phyloP scores from a whole-genome alignment of 2,888 invertebrate genomes.

The Phalera bucephala region DNA sequence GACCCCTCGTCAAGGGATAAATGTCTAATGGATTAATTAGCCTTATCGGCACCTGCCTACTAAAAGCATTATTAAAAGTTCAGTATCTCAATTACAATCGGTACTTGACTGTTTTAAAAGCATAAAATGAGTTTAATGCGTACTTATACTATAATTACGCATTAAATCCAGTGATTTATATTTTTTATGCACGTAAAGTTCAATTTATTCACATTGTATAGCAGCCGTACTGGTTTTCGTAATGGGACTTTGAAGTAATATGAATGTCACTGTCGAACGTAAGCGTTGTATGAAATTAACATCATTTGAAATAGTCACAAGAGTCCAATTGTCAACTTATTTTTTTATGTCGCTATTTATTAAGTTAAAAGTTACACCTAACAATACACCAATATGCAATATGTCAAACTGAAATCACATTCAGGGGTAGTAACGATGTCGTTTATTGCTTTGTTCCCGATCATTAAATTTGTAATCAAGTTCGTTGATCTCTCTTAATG shows the following conservation, averaged over 20 bases:
- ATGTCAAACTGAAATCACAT: not conserved
- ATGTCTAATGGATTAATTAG: slow-evolving; percentile 8
- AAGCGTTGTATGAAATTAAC: not conserved
- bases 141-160: not conserved
- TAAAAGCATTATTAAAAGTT: slow-evolving; percentile 6
- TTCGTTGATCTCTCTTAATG: slow-evolving; percentile 48
- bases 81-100: not conserved
- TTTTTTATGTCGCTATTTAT: too few species aligned
- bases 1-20: slow-evolving; percentile 16
- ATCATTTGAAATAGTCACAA: not conserved
- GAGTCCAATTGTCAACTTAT: too few species aligned
- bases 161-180: not conserved
- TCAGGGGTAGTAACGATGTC: not conserved
- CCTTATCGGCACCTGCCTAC: slow-evolving; percentile 11
- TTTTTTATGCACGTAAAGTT: slow-evolving; percentile 1
- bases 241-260: too few species aligned
- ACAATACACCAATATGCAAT: too few species aligned
- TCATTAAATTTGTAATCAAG: slow-evolving; percentile 22
- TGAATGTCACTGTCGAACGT: not conserved
- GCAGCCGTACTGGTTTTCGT: not conserved
- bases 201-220: not conserved
- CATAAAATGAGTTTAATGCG: not conserved
- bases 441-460: not conserved
- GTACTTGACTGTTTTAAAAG: not conserved
- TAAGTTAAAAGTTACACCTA: too few species aligned